Evolutionary conservation across 1,140 invertebrate genomes (phyloP).

Genomic region (Pseudomyrmex gracilis): DNA sequence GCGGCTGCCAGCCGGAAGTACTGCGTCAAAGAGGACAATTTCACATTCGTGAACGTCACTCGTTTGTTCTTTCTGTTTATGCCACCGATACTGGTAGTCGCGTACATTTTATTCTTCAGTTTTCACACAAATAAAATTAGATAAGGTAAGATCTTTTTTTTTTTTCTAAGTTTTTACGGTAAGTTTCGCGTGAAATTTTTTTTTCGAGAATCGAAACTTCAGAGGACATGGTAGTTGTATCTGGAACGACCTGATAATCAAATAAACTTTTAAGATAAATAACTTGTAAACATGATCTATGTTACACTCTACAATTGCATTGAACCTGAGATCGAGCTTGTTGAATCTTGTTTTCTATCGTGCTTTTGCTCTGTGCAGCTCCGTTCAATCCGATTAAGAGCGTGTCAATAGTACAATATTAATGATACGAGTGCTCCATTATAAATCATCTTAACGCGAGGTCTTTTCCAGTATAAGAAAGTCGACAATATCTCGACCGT

Average conservation of each 20-base stretch:
- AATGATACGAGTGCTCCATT: not conserved
- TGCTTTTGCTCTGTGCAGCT: not conserved
- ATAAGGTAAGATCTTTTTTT: not conserved
- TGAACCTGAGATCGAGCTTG: not conserved
- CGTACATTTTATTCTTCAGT: constrained; percentile 24
- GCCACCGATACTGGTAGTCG: constrained; percentile 25
- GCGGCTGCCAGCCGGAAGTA: constrained; percentile 76
- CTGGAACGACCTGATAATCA: too few species aligned
- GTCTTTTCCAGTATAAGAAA: not conserved
- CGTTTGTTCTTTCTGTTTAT: constrained; percentile 44
- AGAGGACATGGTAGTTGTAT: too few species aligned
- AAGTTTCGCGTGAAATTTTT: too few species aligned
- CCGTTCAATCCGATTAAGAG: not conserved
- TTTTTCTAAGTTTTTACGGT: too few species aligned
- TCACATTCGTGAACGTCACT: constrained; percentile 71
- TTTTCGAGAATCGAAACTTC: too few species aligned
- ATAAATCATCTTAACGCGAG: not conserved
- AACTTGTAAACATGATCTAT: not conserved
- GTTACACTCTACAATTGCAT: not conserved
- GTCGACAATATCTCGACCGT: not conserved
- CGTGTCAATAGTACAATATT: not conserved
- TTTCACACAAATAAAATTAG: not conserved
- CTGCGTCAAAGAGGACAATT: constrained; percentile 74
- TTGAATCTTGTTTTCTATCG: not conserved
- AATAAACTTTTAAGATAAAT: not conserved